Evolutionary conservation across 2,113 vertebrate genomes (phyloP), one percentile per base, ranked within the genome.

Genomic region (Antechinus flavipes): DNA sequence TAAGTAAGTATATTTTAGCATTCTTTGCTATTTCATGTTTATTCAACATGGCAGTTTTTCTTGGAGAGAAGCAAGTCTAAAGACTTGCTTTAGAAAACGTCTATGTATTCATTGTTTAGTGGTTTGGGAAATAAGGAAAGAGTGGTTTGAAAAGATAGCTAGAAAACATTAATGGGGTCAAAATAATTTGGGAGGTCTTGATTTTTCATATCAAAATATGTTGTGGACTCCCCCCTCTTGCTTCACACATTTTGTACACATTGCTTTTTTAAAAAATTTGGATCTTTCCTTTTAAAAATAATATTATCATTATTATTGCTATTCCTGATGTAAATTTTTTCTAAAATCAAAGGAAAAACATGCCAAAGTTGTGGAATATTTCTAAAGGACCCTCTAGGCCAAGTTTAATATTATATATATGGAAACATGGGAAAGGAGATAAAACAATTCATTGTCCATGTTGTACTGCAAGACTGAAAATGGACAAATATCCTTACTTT

Each of bases 41-140:
- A 61, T 93, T 96, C 92, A 84, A 91, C 11, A 92, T 49, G 35
- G 22, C 54, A 93, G 84, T 92, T 16, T 95, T 55, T 93, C 91
- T 42, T 93, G 61, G 35, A 11, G 19, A 23, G 19, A 7, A 47
- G 47, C 47, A 47, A 47, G 47, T 47, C 47, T 47, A 3, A 3
- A 47, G 4, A 47, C 47, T 47, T 47, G 47, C 47, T 47, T 47
- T 47, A 47, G 47, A 47, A 47, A 93, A 14, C 90, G 50, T 95
- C 92, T 91, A 46, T 50, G 58, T 92, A 93, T 26, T 89, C 50
- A 92, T 16, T 42, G 19, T n/a, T 8, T n/a, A 92, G 54, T 96
- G 54, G 55, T 90, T 55, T 92, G 54, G 46, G 54, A 49, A 95
- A 35, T 5, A 30, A 46, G 52, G 10, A 54, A 93, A 95, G 91